A percentile compares a stretch with the other conserved stretches of the same genome.
These are phyloP conservation scores for Lasioglossum leucozonium DNA, from an alignment of 2,888 invertebrate genomes.

Conservation along the genomic window DNA sequence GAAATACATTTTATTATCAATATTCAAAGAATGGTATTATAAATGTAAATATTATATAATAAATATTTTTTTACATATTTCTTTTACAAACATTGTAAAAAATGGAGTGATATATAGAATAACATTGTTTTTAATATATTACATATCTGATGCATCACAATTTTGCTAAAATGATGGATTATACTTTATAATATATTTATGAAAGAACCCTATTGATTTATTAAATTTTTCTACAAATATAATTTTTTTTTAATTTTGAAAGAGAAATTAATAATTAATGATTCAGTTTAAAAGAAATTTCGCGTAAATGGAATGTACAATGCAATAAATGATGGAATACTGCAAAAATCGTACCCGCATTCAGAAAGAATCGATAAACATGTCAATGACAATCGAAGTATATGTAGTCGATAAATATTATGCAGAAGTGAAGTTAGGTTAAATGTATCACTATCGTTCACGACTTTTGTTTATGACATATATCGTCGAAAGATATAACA, in stretches of 20 bases:
- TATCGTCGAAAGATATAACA: slow-evolving; percentile 20
- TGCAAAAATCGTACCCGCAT: background rate
- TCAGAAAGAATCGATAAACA: slow-evolving; percentile 41
- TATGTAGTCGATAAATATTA: slow-evolving; percentile 49
- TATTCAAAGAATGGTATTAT: background rate
- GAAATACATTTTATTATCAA: background rate
- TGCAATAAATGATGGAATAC: background rate
- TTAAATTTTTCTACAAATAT: background rate
- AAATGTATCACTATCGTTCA: slow-evolving; percentile 22
- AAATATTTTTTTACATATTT: background rate
- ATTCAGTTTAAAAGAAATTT: background rate
- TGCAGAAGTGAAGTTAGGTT: slow-evolving; percentile 45
- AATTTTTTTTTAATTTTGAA: background rate
- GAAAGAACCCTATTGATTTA: background rate
- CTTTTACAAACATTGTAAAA: background rate
- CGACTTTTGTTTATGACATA: slow-evolving; percentile 25
- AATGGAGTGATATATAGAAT: background rate
- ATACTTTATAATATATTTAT: background rate
- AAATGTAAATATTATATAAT: background rate
- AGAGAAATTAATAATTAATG: background rate
- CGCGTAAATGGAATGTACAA: background rate
- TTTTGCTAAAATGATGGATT: background rate
- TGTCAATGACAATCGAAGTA: slow-evolving; percentile 50
- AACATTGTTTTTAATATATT: slow-evolving; percentile 6
- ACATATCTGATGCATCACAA: background rate